These are phyloP conservation scores for Zapornia atra DNA, from an alignment of 2,113 vertebrate species.

Conservation along the genomic window DNA sequence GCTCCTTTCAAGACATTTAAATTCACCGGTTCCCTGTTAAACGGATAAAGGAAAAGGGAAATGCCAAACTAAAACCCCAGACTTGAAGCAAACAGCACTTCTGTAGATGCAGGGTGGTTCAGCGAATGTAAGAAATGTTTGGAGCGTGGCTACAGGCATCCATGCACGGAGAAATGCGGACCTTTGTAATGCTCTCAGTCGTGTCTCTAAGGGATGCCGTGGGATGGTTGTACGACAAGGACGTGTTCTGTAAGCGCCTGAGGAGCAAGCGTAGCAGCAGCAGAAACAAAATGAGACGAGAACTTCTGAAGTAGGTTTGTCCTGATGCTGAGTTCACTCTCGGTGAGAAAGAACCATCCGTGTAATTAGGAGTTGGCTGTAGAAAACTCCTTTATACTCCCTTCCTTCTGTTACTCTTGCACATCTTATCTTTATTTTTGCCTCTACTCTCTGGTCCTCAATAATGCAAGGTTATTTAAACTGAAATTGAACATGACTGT, in stretches of 20 bases:
- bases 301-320: background rate
- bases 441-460: background rate
- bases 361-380: background rate
- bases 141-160: background rate
- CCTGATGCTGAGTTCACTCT: background rate
- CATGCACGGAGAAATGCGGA: background rate
- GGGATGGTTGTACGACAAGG: background rate
- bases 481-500: background rate
- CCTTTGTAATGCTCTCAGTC: background rate
- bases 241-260: background rate
- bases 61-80: background rate
- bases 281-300: background rate
- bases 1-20: background rate
- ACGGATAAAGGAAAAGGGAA: background rate
- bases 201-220: background rate
- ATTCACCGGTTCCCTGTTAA: background rate
- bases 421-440: background rate
- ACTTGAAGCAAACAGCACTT: background rate
- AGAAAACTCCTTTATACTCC: background rate
- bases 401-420: background rate
- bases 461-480: background rate
- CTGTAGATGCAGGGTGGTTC: background rate
- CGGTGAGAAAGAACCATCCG: background rate
- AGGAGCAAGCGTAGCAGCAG: background rate
- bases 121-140: background rate